Conservation (phyloP, 2,113 vertebrate genomes). For the Cryptomyrus ogoouensis region DNA sequence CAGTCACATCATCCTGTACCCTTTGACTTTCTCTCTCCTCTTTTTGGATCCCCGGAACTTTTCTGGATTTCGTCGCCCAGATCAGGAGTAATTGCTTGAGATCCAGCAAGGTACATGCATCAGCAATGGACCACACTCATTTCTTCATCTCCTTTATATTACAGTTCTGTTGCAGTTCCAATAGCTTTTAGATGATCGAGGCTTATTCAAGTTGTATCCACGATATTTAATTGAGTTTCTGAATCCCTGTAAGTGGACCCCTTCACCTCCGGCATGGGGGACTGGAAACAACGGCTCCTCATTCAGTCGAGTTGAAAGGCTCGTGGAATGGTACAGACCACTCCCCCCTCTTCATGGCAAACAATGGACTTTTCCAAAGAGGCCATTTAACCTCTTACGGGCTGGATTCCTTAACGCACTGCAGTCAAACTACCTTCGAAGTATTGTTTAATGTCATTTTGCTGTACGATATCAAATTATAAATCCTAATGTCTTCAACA, state of each 20-base stretch:
- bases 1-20: conserved; percentile 32
- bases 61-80: conserved; percentile 31
- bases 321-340: conserved; percentile 47
- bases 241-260: conserved; percentile 35
- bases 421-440: neutral
- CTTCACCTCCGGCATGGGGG: conserved; percentile 47
- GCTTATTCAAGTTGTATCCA: conserved; percentile 23
- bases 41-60: conserved; percentile 47
- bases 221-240: conserved; percentile 21
- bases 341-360: conserved; percentile 39
- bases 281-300: conserved; percentile 51
- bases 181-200: neutral
- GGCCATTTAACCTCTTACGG: conserved; percentile 58
- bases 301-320: conserved; percentile 57
- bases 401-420: conserved; percentile 32
- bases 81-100: conserved; percentile 17
- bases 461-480: neutral
- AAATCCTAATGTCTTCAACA: neutral
- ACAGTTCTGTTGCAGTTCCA: conserved; percentile 21
- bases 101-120: conserved; percentile 24
- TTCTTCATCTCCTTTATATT: conserved; percentile 50
- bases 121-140: conserved; percentile 43
- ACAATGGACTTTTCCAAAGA: conserved; percentile 50
- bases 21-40: conserved; percentile 37
- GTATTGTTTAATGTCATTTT: neutral